Evolutionary conservation across 2,888 invertebrate species (phyloP), one percentile per base, ranked within the genome.

Genomic region (Acleris sparsana): DNA sequence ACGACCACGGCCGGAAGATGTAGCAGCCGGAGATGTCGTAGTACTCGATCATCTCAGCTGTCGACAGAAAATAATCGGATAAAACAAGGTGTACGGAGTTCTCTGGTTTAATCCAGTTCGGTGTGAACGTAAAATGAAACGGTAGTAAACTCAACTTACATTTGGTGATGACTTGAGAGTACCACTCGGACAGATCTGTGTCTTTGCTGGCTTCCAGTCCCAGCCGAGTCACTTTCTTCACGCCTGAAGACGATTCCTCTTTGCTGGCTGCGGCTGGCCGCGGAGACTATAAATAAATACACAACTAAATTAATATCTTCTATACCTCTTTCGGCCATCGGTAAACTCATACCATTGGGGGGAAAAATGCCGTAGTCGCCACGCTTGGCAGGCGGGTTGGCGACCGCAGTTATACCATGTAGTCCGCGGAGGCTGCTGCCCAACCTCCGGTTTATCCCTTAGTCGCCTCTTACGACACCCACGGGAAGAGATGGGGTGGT

Each of bases 11-110:
- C 20, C 99, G 95, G 61, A 99, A 94, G 77, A 99, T 98, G 88
- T 99, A 99, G 88, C 99, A 99, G 0, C 99, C 99, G 60, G 99
- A 99, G 5, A 99, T 98, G 87, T 99, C 99, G 85, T 99, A 99
- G 91, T 99, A 99, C 85, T 99, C 99, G 63, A 99, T 99, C 95
- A 99, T 95, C 89, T 99, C 99, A 53, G 98, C 92, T 92, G 80
- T 46, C 22, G 63, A n/a, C 25, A 16, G 4, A 3, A 13, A 39
- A 39, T 13, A 39, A 13, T 39, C 6, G 0, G 7, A 7, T 25
- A 25, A 25, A 25, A 25, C 1, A 25, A 6, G 1, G 25, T 7
- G 25, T 25, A 25, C 6, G 7, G 6, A 1, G 1, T 1, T 1
- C 25, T 25, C 25, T 5, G 5, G 5, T 5, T 25, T 25, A 25